A percentile compares a stretch with the other conserved stretches of the same genome.
phyloP scores from a whole-genome alignment of 2,888 invertebrate genomes.

The Tiliacea aurago region DNA sequence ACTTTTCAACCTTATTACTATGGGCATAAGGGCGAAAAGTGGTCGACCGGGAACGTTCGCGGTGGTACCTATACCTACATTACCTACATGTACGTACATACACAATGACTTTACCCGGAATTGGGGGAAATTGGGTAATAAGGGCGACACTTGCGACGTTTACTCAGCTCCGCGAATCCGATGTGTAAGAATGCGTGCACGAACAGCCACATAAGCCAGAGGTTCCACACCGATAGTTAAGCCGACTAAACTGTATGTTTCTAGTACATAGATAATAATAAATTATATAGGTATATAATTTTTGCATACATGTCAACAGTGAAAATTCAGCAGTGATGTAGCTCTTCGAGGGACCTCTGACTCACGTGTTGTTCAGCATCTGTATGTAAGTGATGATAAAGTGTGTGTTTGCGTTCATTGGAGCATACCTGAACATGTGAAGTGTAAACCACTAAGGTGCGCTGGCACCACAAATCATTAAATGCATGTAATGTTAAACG shows the following conservation, averaged over 20 bases:
- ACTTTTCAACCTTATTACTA: too few relatives aligned
- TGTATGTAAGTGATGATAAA: neutral
- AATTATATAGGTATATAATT: neutral
- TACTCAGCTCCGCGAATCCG: constrained; percentile 9
- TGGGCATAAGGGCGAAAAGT: too few relatives aligned
- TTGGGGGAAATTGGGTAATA: constrained; percentile 32
- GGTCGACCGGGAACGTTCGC: too few relatives aligned
- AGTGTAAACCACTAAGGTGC: neutral
- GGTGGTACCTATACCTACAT: too few relatives aligned
- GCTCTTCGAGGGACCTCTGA: neutral
- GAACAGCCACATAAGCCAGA: neutral
- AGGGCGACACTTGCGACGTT: constrained; percentile 9
- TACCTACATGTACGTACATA: constrained; percentile 1
- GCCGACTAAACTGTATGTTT: neutral
- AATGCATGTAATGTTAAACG: neutral
- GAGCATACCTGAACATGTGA: neutral
- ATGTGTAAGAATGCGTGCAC: neutral
- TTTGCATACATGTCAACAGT: neutral
- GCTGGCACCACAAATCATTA: neutral
- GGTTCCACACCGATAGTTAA: neutral
- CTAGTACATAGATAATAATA: neutral
- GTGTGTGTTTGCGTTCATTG: neutral
- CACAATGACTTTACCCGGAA: constrained; percentile 7
- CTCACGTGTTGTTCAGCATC: neutral
- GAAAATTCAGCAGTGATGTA: neutral